Percentiles rank a stretch among this genome's conserved stretches.
phyloP scores from a whole-genome alignment of 1,140 invertebrate genomes.

The Pantala flavescens region DNA sequence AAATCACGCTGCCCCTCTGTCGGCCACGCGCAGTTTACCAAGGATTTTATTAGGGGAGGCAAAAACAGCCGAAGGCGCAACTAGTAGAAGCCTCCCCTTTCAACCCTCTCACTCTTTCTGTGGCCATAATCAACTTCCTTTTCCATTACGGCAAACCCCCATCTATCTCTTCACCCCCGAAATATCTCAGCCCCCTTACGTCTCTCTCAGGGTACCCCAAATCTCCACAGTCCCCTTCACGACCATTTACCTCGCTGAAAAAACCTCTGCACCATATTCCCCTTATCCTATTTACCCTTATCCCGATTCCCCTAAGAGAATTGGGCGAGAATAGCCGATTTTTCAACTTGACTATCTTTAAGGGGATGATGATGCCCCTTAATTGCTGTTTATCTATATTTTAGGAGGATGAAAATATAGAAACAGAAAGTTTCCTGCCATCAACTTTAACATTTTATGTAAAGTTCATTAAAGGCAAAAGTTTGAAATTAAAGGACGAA shows the following conservation, averaged over 20 bases:
- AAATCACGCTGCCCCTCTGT: neutral
- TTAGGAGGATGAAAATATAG: too few species aligned
- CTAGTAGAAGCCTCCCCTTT: neutral
- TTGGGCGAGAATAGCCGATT: too few species aligned
- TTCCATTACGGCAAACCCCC: neutral
- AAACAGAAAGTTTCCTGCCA: too few species aligned
- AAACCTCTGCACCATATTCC: neutral
- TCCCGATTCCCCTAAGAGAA: neutral
- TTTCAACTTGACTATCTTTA: too few species aligned
- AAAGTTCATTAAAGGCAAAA: too few species aligned
- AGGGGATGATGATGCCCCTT: too few species aligned
- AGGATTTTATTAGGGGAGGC: slow-evolving; percentile 8
- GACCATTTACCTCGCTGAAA: neutral
- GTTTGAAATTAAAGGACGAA: too few species aligned
- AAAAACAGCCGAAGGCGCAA: neutral
- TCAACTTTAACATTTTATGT: too few species aligned
- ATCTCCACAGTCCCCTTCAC: neutral
- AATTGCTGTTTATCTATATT: too few species aligned
- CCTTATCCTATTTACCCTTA: neutral
- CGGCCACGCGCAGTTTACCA: slow-evolving; percentile 1
- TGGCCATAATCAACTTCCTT: slow-evolving; percentile 9
- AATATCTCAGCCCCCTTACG: slow-evolving; percentile 8
- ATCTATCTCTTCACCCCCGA: neutral
- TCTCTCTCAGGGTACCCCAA: slow-evolving; percentile 18
- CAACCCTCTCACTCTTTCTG: neutral